Conservation (phyloP, 2,113 vertebrate genomes). For the Nanorana parkeri region DNA sequence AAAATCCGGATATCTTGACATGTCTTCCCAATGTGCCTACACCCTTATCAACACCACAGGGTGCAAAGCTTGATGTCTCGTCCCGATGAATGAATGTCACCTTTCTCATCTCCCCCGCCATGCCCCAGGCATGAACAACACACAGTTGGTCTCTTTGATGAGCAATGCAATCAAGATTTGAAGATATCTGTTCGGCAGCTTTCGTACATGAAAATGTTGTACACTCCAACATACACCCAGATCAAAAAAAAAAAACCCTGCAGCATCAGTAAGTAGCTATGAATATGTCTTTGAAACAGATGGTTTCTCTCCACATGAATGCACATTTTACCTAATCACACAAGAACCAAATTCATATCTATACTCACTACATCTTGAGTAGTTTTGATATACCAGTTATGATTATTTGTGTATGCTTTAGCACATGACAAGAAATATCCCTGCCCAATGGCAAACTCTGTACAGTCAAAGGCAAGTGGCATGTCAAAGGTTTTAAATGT, state of each 20-base stretch:
- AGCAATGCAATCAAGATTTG: too few species aligned
- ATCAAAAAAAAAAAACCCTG: neutral
- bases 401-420: slow-evolving; percentile 15
- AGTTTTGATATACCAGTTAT: slow-evolving; percentile 17
- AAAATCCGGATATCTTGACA: too few species aligned
- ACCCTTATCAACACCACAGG: too few species aligned
- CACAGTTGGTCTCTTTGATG: too few species aligned
- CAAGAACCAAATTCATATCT: neutral
- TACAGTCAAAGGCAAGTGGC: slow-evolving; percentile 21
- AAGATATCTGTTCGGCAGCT: too few species aligned
- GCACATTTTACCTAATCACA: slow-evolving; percentile 8
- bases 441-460: slow-evolving; percentile 7
- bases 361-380: neutral
- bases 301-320: slow-evolving; percentile 15
- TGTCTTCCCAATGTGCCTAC: too few species aligned
- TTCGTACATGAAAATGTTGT: too few species aligned
- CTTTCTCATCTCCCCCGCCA: too few species aligned
- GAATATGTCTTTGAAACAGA: slow-evolving; percentile 4
- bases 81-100: too few species aligned
- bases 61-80: too few species aligned
- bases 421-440: slow-evolving; percentile 28
- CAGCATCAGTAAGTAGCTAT: neutral
- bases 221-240: too few species aligned
- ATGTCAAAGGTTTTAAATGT: slow-evolving; percentile 41
- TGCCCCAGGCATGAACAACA: too few species aligned